Evolutionary conservation across 2,113 vertebrate genomes (phyloP).

Genomic region (Paralichthys olivaceus): DNA sequence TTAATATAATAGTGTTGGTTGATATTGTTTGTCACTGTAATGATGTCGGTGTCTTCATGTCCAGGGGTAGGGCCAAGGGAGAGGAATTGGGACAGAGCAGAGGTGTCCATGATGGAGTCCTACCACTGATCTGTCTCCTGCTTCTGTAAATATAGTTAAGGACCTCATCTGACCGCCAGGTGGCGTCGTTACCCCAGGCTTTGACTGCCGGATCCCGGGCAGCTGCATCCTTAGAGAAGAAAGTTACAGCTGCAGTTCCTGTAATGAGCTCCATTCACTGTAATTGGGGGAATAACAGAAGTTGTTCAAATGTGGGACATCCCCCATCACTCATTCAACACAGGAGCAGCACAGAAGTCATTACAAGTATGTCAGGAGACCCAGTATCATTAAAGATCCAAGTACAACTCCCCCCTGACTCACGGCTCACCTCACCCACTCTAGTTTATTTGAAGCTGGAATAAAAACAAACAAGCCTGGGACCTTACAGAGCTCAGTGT

Average conservation of each 20-base stretch:
- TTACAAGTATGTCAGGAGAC: not conserved
- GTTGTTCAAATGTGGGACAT: not conserved
- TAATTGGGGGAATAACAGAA: not conserved
- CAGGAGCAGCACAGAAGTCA: not conserved
- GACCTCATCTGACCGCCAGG: slow-evolving; percentile 46
- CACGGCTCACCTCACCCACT: no score
- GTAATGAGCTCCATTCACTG: slow-evolving; percentile 6
- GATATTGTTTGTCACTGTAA: no score
- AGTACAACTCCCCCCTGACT: no score
- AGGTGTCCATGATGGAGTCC: not conserved
- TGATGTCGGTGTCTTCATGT: no score
- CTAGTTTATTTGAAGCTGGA: no score
- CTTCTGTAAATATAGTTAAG: not conserved
- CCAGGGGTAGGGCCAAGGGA: no score
- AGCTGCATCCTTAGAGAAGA: no score
- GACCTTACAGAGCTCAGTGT: no score
- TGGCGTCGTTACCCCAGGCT: slow-evolving; percentile 22
- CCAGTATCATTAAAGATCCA: not conserved
- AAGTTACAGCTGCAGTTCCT: not conserved
- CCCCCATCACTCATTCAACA: not conserved
- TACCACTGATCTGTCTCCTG: not conserved
- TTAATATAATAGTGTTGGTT: no score
- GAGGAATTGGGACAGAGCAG: no score
- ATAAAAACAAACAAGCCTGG: no score
- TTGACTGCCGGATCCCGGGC: no score